These are phyloP conservation scores for Trachelus tabidus DNA, from an alignment of 2,888 invertebrate species.

Conservation along the genomic window DNA sequence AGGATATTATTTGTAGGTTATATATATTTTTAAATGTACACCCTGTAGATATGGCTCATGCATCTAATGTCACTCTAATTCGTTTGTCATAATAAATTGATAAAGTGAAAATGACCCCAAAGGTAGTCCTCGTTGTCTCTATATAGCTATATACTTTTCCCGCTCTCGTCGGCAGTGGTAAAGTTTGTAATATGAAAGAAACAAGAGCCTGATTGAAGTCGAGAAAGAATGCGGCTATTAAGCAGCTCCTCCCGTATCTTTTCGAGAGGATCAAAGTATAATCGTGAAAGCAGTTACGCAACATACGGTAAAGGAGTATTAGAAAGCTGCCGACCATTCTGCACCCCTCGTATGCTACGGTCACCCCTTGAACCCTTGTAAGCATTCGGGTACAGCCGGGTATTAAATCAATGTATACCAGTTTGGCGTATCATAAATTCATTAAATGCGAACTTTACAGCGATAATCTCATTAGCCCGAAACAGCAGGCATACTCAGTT, in stretches of 20 bases:
- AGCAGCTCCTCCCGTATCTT: neutral
- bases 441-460: slow-evolving; percentile 36
- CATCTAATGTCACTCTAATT: neutral
- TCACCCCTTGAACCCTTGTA: neutral
- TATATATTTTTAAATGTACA: neutral
- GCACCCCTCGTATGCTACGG: neutral
- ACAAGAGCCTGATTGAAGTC: neutral
- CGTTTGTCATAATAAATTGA: neutral
- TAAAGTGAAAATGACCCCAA: neutral
- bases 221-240: neutral
- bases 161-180: neutral
- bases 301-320: neutral
- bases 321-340: neutral
- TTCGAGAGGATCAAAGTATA: neutral
- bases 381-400: slow-evolving; percentile 11
- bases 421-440: slow-evolving; percentile 37
- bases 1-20: neutral
- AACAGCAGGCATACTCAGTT: slow-evolving; percentile 16
- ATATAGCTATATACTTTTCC: neutral
- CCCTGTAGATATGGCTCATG: neutral
- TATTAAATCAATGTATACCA: slow-evolving; percentile 35
- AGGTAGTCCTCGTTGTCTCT: neutral
- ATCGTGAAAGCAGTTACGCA: neutral
- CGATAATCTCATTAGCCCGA: slow-evolving; percentile 34
- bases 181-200: neutral